A percentile compares a stretch with the other conserved stretches of the same genome.
Evolutionary conservation across 2,888 invertebrate genomes (phyloP).

Genomic region (Augiades crinisus): DNA sequence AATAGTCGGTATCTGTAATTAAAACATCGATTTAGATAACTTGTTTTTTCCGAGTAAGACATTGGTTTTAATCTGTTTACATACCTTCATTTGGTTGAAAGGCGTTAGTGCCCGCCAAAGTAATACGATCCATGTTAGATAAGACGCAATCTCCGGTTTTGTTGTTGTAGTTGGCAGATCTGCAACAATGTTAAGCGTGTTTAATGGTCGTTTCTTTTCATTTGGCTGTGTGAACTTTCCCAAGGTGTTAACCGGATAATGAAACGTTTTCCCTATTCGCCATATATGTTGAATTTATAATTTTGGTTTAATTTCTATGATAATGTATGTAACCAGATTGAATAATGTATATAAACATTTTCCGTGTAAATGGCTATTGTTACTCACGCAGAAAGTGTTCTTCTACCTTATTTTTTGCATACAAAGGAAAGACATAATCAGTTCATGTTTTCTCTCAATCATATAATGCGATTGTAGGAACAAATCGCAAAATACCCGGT

Average conservation of each 20-base stretch:
- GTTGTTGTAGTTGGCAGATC: slow-evolving; percentile 95
- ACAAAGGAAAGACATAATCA: slow-evolving; percentile 2
- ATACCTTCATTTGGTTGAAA: slow-evolving; percentile 86
- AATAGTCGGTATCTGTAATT: slow-evolving; percentile 85
- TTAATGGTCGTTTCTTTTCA: slow-evolving; percentile 49
- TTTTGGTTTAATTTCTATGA: slow-evolving; percentile 22
- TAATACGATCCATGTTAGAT: slow-evolving; percentile 95
- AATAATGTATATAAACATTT: slow-evolving; percentile 13
- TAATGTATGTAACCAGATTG: slow-evolving; percentile 24
- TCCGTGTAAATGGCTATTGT: slow-evolving; percentile 10
- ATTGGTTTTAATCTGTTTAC: slow-evolving; percentile 10
- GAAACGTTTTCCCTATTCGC: slow-evolving; percentile 40
- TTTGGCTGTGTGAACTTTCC: slow-evolving; percentile 68
- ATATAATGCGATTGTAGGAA: too few species aligned
- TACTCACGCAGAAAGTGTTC: slow-evolving; percentile 4
- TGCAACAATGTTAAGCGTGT: slow-evolving; percentile 70
- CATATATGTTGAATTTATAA: slow-evolving; percentile 23
- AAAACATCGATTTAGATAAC: slow-evolving; percentile 28
- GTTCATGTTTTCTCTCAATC: not conserved
- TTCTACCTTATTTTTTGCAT: not conserved
- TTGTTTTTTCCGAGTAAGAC: not conserved
- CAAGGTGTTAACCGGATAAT: slow-evolving; percentile 43
- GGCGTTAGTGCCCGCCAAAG: slow-evolving; percentile 90
- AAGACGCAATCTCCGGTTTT: slow-evolving; percentile 92
- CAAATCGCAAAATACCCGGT: too few species aligned